Conservation (phyloP, 2,797 vertebrate genomes). For the Bucorvus abyssinicus region DNA sequence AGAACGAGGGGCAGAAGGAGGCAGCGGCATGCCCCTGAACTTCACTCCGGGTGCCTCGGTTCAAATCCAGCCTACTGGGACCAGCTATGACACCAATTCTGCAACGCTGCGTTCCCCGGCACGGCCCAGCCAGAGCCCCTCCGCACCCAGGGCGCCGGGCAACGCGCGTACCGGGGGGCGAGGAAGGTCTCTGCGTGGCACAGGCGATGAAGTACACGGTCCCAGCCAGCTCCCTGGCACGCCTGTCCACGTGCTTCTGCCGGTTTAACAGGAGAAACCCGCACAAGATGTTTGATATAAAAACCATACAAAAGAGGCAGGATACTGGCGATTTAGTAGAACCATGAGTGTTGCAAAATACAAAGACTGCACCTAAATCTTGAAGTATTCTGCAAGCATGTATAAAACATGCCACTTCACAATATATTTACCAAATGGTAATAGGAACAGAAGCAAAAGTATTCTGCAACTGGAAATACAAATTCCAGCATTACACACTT, state of each 20-base stretch:
- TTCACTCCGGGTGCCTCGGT: neutral
- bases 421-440: neutral
- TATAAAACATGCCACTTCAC: neutral
- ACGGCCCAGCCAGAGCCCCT: neutral
- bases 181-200: neutral
- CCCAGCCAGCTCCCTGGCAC: neutral
- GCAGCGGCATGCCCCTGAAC: neutral
- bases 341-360: neutral
- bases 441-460: neutral
- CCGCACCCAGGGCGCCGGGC: neutral
- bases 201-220: fast-evolving
- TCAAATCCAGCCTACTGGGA: neutral
- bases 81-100: fast-evolving
- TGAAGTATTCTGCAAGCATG: neutral
- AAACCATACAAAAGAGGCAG: neutral
- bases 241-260: fast-evolving
- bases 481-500: neutral
- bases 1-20: neutral
- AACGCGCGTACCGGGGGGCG: fast-evolving
- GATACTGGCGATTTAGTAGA: neutral
- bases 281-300: neutral
- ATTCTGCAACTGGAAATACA: neutral
- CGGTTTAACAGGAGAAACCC: neutral
- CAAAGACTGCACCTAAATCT: neutral
- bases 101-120: neutral